Evolutionary conservation across 2,888 invertebrate species (phyloP).

Genomic region (Cyaniris semiargus): DNA sequence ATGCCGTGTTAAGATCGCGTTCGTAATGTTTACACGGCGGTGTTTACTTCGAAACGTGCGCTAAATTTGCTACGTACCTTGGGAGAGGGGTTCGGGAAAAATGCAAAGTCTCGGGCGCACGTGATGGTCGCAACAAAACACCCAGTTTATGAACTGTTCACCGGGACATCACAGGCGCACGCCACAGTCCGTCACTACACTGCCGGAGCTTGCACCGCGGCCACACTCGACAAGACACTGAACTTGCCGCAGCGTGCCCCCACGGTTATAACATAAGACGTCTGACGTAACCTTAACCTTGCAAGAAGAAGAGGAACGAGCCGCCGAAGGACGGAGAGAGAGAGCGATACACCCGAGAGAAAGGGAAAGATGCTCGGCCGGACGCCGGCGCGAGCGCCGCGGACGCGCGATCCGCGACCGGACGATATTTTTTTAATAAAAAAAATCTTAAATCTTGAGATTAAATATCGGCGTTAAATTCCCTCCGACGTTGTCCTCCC

Average conservation of each 20-base stretch:
- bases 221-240: slow-evolving; percentile 80
- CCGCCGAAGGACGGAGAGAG: slow-evolving; percentile 79
- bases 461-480: slow-evolving; percentile 8
- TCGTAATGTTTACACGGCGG: slow-evolving; percentile 35
- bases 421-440: background rate
- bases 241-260: slow-evolving; percentile 78
- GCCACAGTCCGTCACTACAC: slow-evolving; percentile 70
- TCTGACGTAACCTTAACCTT: slow-evolving; percentile 82
- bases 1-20: slow-evolving; percentile 37
- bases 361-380: slow-evolving; percentile 69
- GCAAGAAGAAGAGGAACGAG: slow-evolving; percentile 80
- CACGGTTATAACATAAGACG: slow-evolving; percentile 81
- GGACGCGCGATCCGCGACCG: background rate
- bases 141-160: slow-evolving; percentile 79
- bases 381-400: slow-evolving; percentile 40
- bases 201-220: slow-evolving; percentile 74
- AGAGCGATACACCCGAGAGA: slow-evolving; percentile 74
- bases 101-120: slow-evolving; percentile 52
- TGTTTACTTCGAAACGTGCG: slow-evolving; percentile 19
- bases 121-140: slow-evolving; percentile 76
- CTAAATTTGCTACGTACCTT: slow-evolving; percentile 25
- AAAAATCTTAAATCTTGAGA: background rate
- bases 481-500: background rate
- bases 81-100: slow-evolving; percentile 8
- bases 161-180: slow-evolving; percentile 74